Percentiles rank a stretch among this genome's conserved stretches.
Conservation (phyloP, 2,113 vertebrate species). For the Zeus faber region DNA sequence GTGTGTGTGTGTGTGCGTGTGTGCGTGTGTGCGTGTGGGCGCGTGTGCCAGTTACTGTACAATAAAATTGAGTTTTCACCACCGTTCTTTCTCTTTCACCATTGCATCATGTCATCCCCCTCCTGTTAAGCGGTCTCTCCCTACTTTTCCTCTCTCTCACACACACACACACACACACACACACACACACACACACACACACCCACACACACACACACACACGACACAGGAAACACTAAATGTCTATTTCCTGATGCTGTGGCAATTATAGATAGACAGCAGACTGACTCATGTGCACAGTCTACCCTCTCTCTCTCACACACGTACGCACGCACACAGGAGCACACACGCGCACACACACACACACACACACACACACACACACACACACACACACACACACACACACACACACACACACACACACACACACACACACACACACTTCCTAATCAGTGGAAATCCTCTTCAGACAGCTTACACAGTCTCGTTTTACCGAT, state of each 20-base stretch:
- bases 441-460: not conserved
- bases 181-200: constrained; percentile 7
- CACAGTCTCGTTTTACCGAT: too few relatives aligned
- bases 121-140: too few relatives aligned
- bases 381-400: not conserved
- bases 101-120: too few relatives aligned
- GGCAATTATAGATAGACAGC: not conserved
- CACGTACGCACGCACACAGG: too few relatives aligned
- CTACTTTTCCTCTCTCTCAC: too few relatives aligned
- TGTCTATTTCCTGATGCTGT: constrained; percentile 8
- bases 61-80: too few relatives aligned
- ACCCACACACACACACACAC: constrained; percentile 5
- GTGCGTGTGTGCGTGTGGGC: constrained; percentile 1
- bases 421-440: not conserved
- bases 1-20: not conserved
- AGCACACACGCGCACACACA: too few relatives aligned
- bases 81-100: too few relatives aligned
- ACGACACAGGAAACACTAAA: not conserved
- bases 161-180: constrained; percentile 1
- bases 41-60: not conserved
- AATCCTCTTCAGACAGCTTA: not conserved
- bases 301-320: too few relatives aligned
- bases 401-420: not conserved
- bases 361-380: not conserved
- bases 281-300: not conserved